A percentile compares a stretch with the other conserved stretches of the same genome.
Evolutionary conservation across 2,113 vertebrate genomes (phyloP).

Genomic region (Mus spicilegus): DNA sequence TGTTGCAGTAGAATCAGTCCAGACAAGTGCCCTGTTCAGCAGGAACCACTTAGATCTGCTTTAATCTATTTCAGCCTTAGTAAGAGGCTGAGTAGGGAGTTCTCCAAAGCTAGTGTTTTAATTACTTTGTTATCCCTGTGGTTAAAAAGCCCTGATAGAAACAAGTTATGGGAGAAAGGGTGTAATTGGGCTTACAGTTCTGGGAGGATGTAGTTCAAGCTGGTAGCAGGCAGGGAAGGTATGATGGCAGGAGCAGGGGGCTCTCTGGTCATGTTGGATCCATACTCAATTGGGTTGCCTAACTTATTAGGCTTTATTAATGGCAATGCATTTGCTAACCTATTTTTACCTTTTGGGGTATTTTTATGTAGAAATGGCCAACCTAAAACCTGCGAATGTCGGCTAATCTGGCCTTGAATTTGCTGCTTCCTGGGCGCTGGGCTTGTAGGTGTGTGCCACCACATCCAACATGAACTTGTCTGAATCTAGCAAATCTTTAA

Average conservation of each 20-base stretch:
- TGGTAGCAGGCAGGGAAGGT: not conserved
- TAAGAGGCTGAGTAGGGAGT: not conserved
- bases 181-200: not conserved
- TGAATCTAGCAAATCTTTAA: not conserved
- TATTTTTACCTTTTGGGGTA: not conserved
- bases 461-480: not conserved
- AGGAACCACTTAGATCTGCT: not conserved
- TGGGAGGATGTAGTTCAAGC: not conserved
- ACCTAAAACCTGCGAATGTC: not conserved
- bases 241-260: not conserved
- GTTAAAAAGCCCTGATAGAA: not conserved
- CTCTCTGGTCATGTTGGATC: not conserved
- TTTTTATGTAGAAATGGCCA: not conserved
- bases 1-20: not conserved
- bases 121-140: not conserved
- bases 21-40: not conserved
- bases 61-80: not conserved
- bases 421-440: not conserved
- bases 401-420: not conserved
- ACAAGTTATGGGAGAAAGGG: not conserved
- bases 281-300: not conserved
- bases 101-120: slow-evolving; percentile 5
- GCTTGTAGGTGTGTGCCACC: not conserved
- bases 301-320: slow-evolving; percentile 43
- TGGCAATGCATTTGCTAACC: slow-evolving; percentile 38